Evolutionary conservation across 2,113 vertebrate species (phyloP), one percentile per base, ranked within the genome.

Genomic region (Odocoileus hemionus): DNA sequence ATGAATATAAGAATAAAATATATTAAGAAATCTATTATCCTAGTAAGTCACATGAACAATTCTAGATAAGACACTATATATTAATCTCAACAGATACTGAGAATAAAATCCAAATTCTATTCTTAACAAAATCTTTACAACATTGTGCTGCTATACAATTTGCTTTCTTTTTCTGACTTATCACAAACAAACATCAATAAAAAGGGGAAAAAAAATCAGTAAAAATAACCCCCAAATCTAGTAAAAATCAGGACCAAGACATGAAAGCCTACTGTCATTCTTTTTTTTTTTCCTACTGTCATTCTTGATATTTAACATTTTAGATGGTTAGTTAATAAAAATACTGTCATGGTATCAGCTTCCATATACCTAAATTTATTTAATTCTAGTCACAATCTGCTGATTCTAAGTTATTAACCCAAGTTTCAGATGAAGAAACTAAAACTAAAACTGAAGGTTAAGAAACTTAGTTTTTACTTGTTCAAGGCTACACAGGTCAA

Each of bases 401-500:
- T 94, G 58, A 90, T 14, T 94, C 54, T 52, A n/a, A 25, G 52
- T 61, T 95, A 45, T 7, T 87, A n/a, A 7, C 39, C 26, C 60
- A n/a, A 61, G 93, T 90, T 94, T 86, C 88, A 91, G 43, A 90
- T 60, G 47, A 94, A 78, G 79, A 85, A 92, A 70, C 19, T 58
- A 15, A 58, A 96, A 92, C 17, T 57, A 14, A 60, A 96, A 91
- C 13, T 74, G 28, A 76, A 95, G 45, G 17, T 50, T 36, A 86
- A 39, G 43, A 89, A 82, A 89, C 8, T 45, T 16, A 30, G 28
- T 39, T 87, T 89, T 64, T 39, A 79, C 28, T 85, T 87, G 39
- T 9, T 52, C 39, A 30, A 64, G 58, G 47, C 13, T 80, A 83
- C 7, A 17, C 13, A 39, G 11, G 45, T 23, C 83, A 23, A 16